A percentile compares a stretch with the other conserved stretches of the same genome.
phyloP scores from a whole-genome alignment of 2,888 invertebrate species.

The Stenichneumon culpator region DNA sequence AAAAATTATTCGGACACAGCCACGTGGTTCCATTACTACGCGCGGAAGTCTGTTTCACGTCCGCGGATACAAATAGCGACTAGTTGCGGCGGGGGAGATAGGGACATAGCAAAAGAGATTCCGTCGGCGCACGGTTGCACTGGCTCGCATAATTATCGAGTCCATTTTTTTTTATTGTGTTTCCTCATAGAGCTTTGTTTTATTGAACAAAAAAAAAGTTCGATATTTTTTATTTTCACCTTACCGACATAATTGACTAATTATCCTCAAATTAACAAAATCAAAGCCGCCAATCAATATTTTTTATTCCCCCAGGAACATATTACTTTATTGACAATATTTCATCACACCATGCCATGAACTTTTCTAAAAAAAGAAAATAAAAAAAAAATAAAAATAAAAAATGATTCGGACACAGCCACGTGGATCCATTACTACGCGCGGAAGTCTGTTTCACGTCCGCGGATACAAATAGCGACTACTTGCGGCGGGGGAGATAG shows the following conservation, averaged over 20 bases:
- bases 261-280: background rate
- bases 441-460: slow-evolving; percentile 21
- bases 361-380: background rate
- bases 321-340: slow-evolving; percentile 28
- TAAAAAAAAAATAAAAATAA: too few species aligned
- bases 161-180: too few species aligned
- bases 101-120: slow-evolving; percentile 26
- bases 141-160: slow-evolving; percentile 78
- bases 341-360: slow-evolving; percentile 22
- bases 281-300: background rate
- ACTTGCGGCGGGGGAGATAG: slow-evolving; percentile 16
- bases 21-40: slow-evolving; percentile 33
- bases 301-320: background rate
- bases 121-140: slow-evolving; percentile 68
- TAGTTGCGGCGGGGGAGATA: slow-evolving; percentile 17
- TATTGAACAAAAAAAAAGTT: too few species aligned
- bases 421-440: slow-evolving; percentile 35
- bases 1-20: too few species aligned
- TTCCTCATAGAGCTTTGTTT: too few species aligned
- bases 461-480: slow-evolving; percentile 34
- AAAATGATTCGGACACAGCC: too few species aligned
- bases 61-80: slow-evolving; percentile 36
- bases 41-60: slow-evolving; percentile 21
- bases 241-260: too few species aligned
- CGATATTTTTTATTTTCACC: too few species aligned